Evolutionary conservation across 92 coral and sea anemone species (phyloP).

Genomic region (Zoanthus gigantus): DNA sequence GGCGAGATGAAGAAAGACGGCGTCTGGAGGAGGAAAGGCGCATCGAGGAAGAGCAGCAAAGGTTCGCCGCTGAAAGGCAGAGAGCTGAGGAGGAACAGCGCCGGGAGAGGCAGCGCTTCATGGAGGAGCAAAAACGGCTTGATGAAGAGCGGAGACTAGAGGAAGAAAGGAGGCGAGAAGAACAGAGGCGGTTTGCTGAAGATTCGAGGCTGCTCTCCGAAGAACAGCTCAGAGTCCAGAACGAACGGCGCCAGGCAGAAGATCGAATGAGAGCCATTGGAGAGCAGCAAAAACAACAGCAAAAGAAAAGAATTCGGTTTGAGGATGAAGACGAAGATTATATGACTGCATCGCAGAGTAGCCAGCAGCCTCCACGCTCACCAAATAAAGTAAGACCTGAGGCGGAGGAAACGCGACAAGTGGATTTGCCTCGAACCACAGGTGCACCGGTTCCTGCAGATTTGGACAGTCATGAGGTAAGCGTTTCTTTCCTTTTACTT

Average conservation of each 20-base stretch:
- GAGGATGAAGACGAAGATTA: constrained; percentile 64
- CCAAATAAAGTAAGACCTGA: constrained; percentile 54
- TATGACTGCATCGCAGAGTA: not conserved
- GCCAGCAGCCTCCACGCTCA: constrained; percentile 49
- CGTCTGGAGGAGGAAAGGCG: constrained; percentile 47
- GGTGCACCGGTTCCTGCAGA: constrained; percentile 34
- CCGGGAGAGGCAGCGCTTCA: constrained; percentile 69
- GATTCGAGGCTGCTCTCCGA: constrained; percentile 58
- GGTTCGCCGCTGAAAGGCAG: constrained; percentile 75
- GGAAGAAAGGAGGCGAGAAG: constrained; percentile 70
- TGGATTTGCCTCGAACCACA: constrained; percentile 12
- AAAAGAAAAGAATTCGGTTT: constrained; percentile 63
- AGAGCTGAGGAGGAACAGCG: constrained; percentile 78
- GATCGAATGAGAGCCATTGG: constrained; percentile 70
- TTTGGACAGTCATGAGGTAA: constrained; percentile 33
- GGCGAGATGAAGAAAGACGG: constrained; percentile 54
- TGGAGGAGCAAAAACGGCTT: constrained; percentile 69
- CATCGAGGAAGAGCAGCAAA: constrained; percentile 45
- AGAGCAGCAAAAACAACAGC: constrained; percentile 61
- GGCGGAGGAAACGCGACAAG: constrained; percentile 49
- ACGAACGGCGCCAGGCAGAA: constrained; percentile 75
- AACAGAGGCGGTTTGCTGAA: constrained; percentile 61
- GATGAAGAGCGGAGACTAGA: constrained; percentile 69
- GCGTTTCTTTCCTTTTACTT: not conserved
- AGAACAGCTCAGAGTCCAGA: constrained; percentile 62